Base-by-base conservation (phyloP, 2,888 invertebrate species). In the Synanthedon tipuliformis region DNA sequence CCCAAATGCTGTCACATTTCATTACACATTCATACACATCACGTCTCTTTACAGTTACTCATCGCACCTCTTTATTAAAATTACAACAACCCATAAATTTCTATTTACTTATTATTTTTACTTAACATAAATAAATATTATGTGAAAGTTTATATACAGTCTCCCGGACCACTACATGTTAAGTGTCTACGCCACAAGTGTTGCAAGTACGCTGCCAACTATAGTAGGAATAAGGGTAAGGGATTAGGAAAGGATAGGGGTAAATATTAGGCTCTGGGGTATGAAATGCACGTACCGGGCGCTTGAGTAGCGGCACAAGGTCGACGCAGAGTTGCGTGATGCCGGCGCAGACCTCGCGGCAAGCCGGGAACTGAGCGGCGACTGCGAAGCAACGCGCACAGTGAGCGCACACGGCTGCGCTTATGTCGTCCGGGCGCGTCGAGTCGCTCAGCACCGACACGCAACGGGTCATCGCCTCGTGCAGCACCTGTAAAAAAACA, bases 321-420 rank as follows among this genome's bases (percentile, higher is more conserved):
- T 99, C 97, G 51, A 92, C 91, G 55, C 97, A 91, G 40, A 99
- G 89, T 65, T 93, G 92, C n/a, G 95, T 94, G 86, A 97, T 89
- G 67, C 93, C 94, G 3, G 96, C 94, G 68, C 98, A 94, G 60
- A 92, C 91, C 64, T 93, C 94, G 61, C 98, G 90, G 74, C 98
- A 99, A 49, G 92, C 93, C 60, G 94, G 92, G 89, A 99, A 99
- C 61, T 93, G 92, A 40, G 98, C 96, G 3, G 99, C 97, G 3
- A 99, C 98, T n/a, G 95, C 94, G 77, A 96, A 96, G 81, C 98
- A 98, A 55, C 92, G 92, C 15, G 96, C 94, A 60, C 96, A 92
- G 86, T 98, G 94, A 27, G 91, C 93, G 74, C 98, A 98, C 62
- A 98, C 97, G 87, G 93, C 93, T 48, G 97, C 97, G 53, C 94